phyloP scores from a whole-genome alignment of 1,140 invertebrate genomes.

The Lordiphosa stackelbergi region DNA sequence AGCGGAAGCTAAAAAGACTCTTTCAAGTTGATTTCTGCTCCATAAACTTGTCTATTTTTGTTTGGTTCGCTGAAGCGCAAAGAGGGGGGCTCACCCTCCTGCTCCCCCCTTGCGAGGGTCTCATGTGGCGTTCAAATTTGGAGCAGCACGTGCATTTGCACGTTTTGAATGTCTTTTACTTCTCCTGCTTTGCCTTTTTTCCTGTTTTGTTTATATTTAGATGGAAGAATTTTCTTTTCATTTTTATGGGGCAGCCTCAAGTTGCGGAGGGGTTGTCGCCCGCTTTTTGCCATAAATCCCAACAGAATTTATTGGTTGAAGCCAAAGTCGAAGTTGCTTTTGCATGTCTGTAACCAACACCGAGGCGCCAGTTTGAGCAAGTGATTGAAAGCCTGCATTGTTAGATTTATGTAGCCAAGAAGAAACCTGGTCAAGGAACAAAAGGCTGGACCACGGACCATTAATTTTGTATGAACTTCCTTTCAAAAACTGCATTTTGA shows the following conservation, averaged over 20 bases:
- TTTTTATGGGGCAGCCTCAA: constrained; percentile 52
- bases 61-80: constrained; percentile 57
- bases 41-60: constrained; percentile 73
- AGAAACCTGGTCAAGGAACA: constrained; percentile 1
- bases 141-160: constrained; percentile 74
- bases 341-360: constrained; percentile 26
- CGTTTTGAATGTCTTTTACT: constrained; percentile 49
- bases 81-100: constrained; percentile 22
- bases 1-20: constrained; percentile 71
- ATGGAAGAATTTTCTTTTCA: constrained; percentile 55
- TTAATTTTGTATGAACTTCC: constrained; percentile 51
- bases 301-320: constrained; percentile 63
- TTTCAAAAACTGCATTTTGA: constrained; percentile 49
- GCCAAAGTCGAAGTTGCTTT: constrained; percentile 51
- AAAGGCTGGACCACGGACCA: constrained; percentile 23
- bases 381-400: constrained; percentile 62
- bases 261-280: constrained; percentile 20
- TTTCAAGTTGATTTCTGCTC: constrained; percentile 74
- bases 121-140: constrained; percentile 45
- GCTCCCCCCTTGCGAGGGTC: constrained; percentile 2
- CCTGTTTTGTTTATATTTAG: constrained; percentile 63
- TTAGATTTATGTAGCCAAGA: constrained; percentile 53
- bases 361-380: constrained; percentile 24
- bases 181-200: constrained; percentile 16
- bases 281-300: constrained; percentile 60